Conservation (phyloP, 2,797 vertebrate species). For the Furcifer pardalis region DNA sequence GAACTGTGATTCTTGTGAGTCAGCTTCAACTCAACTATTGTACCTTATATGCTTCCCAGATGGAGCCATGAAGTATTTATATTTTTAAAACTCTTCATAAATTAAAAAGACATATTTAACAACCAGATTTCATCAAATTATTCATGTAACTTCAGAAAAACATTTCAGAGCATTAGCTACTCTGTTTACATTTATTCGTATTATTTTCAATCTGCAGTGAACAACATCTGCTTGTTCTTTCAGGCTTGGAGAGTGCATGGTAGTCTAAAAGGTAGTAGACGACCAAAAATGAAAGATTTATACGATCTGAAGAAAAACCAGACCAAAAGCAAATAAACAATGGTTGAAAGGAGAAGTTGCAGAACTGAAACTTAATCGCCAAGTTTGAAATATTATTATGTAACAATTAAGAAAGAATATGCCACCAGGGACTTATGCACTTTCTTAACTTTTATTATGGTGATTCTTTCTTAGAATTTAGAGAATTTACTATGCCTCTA, state of each 20-base stretch:
- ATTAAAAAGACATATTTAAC: not conserved
- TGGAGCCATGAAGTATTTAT: not conserved
- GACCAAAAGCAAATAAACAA: too few species aligned
- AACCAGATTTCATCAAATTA: not conserved
- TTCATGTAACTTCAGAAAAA: not conserved
- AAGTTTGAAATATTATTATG: not conserved
- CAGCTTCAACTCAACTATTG: not conserved
- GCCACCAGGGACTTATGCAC: not conserved
- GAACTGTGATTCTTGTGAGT: not conserved
- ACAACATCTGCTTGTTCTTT: not conserved
- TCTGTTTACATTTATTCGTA: not conserved
- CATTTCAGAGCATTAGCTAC: not conserved
- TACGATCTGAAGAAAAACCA: too few species aligned
- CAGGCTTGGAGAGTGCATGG: too few species aligned
- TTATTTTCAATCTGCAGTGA: not conserved
- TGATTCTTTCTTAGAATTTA: too few species aligned
- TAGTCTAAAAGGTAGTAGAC: too few species aligned
- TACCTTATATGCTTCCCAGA: not conserved
- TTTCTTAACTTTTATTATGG: not conserved
- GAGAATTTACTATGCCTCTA: too few species aligned
- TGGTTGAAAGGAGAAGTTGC: too few species aligned
- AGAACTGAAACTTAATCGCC: too few species aligned
- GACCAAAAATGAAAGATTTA: too few species aligned
- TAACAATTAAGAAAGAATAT: not conserved
- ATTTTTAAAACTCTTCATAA: not conserved